phyloP scores from a whole-genome alignment of 2,888 invertebrate species.

The Hymenopus coronatus region DNA sequence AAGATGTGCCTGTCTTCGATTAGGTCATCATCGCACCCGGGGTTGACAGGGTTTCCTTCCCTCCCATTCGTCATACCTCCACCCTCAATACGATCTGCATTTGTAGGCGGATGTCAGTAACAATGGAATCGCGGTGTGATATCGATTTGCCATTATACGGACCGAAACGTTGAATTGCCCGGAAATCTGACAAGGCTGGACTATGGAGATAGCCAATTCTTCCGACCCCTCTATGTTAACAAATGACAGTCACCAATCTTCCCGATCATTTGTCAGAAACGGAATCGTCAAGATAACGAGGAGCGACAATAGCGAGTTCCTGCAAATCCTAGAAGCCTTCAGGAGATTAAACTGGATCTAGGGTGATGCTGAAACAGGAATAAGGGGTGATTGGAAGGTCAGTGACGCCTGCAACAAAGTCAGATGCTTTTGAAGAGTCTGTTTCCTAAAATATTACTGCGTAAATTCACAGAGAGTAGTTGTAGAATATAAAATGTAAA shows the following conservation, averaged over 20 bases:
- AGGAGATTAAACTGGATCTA: not conserved
- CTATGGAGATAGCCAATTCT: not conserved
- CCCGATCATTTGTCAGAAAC: not conserved
- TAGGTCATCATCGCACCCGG: not conserved
- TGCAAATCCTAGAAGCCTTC: not conserved
- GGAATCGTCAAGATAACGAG: not conserved
- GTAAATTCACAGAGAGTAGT: too few relatives aligned
- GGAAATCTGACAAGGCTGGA: not conserved
- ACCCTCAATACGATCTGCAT: not conserved
- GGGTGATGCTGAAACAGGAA: too few relatives aligned
- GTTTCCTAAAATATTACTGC: too few relatives aligned
- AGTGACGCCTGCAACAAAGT: too few relatives aligned
- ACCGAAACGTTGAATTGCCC: not conserved
- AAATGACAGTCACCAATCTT: not conserved
- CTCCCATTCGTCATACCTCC: not conserved
- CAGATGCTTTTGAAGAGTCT: too few relatives aligned
- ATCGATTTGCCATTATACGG: not conserved
- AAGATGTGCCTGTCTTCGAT: not conserved
- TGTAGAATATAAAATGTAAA: too few relatives aligned
- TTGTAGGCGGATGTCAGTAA: not conserved
- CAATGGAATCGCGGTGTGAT: not conserved
- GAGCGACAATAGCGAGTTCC: not conserved
- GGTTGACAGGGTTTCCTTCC: not conserved
- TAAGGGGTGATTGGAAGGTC: too few relatives aligned
- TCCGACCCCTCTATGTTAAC: not conserved